phyloP scores from a whole-genome alignment of 2,113 vertebrate genomes.

The Crotalus helleri region DNA sequence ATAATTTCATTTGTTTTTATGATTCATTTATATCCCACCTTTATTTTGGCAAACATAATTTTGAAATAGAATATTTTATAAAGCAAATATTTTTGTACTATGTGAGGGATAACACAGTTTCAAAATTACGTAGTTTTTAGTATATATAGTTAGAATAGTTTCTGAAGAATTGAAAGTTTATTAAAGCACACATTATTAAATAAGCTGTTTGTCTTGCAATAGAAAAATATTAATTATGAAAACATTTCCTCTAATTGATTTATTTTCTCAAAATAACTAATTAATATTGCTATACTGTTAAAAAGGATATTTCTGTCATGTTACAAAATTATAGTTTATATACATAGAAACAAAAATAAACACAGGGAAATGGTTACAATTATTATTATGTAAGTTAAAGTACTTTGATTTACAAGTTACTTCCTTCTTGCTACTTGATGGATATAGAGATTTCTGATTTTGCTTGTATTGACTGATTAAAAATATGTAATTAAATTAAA shows the following conservation, averaged over 20 bases:
- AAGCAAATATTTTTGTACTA: not conserved
- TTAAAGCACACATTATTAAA: not conserved
- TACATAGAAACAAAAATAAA: not conserved
- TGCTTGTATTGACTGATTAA: not conserved
- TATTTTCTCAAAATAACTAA: not conserved
- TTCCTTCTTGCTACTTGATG: not conserved
- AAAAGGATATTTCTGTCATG: not conserved
- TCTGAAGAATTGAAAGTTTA: not conserved
- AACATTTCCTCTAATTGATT: not conserved
- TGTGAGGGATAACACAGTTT: not conserved
- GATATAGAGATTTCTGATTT: not conserved
- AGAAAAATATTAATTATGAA: not conserved
- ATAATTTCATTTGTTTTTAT: not conserved
- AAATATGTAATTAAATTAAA: not conserved
- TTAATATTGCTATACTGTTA: not conserved
- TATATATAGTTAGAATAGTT: not conserved
- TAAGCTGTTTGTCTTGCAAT: not conserved
- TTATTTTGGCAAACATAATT: not conserved
- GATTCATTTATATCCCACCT: not conserved
- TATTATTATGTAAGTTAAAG: not conserved
- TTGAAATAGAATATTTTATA: not conserved
- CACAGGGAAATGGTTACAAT: not conserved
- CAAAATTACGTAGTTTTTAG: not conserved
- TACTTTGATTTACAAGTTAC: not conserved
- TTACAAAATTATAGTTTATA: not conserved